Base-by-base conservation (phyloP, 2,888 invertebrate species). In the Adineta ricciae region DNA sequence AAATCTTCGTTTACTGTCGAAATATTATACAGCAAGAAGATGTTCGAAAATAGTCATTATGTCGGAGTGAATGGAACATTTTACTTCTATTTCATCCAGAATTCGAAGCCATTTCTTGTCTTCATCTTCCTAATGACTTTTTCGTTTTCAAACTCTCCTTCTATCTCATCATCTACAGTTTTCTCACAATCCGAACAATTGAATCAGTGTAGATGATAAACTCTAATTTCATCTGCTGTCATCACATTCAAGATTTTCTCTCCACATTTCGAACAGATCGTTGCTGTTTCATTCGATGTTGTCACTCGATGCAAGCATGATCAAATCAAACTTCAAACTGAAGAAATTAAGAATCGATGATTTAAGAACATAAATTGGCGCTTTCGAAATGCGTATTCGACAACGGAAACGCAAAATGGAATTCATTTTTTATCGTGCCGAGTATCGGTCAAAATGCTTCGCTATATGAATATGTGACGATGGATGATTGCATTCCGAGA, bases 201-300 rank as follows among this genome's bases (percentile, higher is more conserved):
- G n/a, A 78, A 78, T 41, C 78, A 78, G 41, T 78, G 78, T 21
- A 41, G 78, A 78, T 78, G 78, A 78, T 78, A 78, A 41, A 78
- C 78, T 78, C 41, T 38, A 41, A n/a, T 41, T 41, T 78, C 78
- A n/a, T 78, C 78, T n/a, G 78, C 78, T 19, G 78, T 78, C 78
- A 78, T 78, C 14, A 78, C 78, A 78, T 78, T 78, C 14, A 78
- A 78, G 4, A 78, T 78, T 78, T 78, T 78, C 41, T 78, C 78
- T 14, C 41, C 41, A 78, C 78, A 78, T 78, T 78, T 78, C n/a
- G 38, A n/a, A 78, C 78, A 78, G 3, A 16, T 19, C 19, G 78
- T 41, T 38, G 73, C n/a, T 1, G 24, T 32, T 41, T 27, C 64
- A 64, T 19, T 27, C 19, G 64, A 32, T 64, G 64, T 16, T 64